These are phyloP conservation scores for Danaus chrysippus DNA, from an alignment of 2,888 invertebrate species.

Conservation along the genomic window DNA sequence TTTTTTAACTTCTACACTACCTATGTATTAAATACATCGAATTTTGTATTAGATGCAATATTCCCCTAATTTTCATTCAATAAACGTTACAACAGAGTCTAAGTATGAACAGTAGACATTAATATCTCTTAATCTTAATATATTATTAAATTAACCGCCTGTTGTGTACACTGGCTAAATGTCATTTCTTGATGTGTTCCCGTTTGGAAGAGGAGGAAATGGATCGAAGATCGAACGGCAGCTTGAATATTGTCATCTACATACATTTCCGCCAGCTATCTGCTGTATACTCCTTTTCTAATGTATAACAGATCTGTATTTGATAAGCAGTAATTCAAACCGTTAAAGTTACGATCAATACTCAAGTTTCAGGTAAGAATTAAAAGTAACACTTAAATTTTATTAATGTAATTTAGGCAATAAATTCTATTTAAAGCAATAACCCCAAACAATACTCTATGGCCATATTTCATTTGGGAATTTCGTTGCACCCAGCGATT, in stretches of 20 bases:
- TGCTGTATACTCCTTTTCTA: slow-evolving; percentile 17
- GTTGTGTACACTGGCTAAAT: slow-evolving; percentile 14
- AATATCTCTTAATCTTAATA: no score
- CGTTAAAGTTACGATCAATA: no score
- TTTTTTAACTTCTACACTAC: no score
- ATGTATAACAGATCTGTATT: neutral
- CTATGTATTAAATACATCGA: no score
- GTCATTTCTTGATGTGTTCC: slow-evolving; percentile 35
- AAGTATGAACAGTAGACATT: no score
- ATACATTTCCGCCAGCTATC: slow-evolving; percentile 37
- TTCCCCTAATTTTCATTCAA: no score
- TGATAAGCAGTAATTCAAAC: no score
- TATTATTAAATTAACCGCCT: neutral
- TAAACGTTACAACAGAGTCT: no score
- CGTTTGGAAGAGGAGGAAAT: slow-evolving; percentile 44
- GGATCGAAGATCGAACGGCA: slow-evolving; percentile 45
- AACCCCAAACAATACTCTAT: slow-evolving; percentile 8
- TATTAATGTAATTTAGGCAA: no score
- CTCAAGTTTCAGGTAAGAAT: no score
- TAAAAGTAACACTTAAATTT: no score
- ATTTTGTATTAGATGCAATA: no score
- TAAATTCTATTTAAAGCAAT: neutral
- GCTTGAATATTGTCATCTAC: slow-evolving; percentile 56
- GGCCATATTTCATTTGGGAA: slow-evolving; percentile 14
- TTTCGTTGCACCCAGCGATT: slow-evolving; percentile 7